A percentile compares a stretch with the other conserved stretches of the same genome.
phyloP scores from a whole-genome alignment of 1,140 invertebrate species.

The Pogonognathellus flavescens region DNA sequence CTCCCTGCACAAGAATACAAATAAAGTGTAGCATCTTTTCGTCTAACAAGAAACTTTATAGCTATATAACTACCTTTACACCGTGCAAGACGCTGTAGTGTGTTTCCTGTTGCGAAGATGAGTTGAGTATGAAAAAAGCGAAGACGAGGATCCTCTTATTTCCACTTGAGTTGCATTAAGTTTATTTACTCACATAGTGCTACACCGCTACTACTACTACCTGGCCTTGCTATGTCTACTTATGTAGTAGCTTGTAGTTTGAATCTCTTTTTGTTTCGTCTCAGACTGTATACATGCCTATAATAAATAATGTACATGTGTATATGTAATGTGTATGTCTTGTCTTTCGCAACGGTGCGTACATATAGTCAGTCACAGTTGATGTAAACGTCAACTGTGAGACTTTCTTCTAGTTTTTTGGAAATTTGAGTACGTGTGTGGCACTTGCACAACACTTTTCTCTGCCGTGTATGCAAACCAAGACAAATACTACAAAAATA shows the following conservation, averaged over 20 bases:
- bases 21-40: no score
- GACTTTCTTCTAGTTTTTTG: not conserved
- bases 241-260: no score
- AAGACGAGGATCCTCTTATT: constrained; percentile 31
- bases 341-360: no score
- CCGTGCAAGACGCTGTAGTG: not conserved
- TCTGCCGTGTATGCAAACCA: no score
- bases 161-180: constrained; percentile 27
- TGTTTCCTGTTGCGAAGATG: constrained; percentile 11
- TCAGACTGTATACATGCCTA: no score
- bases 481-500: no score
- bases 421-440: not conserved
- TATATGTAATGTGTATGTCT: no score
- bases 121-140: constrained; percentile 8
- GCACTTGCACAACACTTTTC: no score
- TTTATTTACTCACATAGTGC: constrained; percentile 19
- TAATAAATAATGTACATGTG: no score
- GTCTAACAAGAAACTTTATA: not conserved
- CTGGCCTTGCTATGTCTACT: not conserved
- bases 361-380: no score
- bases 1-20: no score
- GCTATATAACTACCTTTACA: not conserved
- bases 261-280: no score
- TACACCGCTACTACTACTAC: not conserved
- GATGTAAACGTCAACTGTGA: not conserved